These are phyloP conservation scores for Herminia tarsipennalis DNA, from an alignment of 2,888 invertebrate genomes.

Conservation along the genomic window DNA sequence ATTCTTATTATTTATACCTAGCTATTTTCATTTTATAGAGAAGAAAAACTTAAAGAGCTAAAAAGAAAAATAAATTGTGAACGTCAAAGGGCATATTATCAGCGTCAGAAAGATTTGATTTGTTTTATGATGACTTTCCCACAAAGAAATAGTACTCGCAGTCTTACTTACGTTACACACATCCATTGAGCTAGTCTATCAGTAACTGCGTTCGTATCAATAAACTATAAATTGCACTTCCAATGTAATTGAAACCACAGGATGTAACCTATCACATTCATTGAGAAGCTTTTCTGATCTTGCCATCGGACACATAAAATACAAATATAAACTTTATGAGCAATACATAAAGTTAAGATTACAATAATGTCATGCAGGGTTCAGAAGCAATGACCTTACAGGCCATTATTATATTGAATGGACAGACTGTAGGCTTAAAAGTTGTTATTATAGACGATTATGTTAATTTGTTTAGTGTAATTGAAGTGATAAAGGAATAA, in stretches of 20 bases:
- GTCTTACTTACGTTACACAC: constrained; percentile 18
- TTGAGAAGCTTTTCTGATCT: constrained; percentile 71
- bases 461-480: constrained; percentile 37
- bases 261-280: constrained; percentile 77
- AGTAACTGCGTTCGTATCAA: constrained; percentile 56
- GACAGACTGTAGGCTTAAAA: constrained; percentile 48
- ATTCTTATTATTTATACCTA: too few relatives aligned
- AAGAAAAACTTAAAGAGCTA: too few relatives aligned
- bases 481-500: constrained; percentile 29
- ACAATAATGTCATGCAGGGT: constrained; percentile 31
- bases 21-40: too few relatives aligned
- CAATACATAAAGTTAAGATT: constrained; percentile 42
- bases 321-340: constrained; percentile 40
- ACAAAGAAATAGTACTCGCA: constrained; percentile 6
- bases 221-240: constrained; percentile 68
- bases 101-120: too few relatives aligned
- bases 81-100: too few relatives aligned
- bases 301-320: constrained; percentile 35
- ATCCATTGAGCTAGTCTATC: constrained; percentile 32
- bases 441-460: constrained; percentile 43
- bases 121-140: too few relatives aligned
- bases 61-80: too few relatives aligned
- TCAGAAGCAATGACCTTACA: constrained; percentile 63
- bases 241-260: constrained; percentile 79
- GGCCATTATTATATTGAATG: constrained; percentile 59